Percentiles rank a stretch among this genome's conserved stretches.
phyloP scores from a whole-genome alignment of 2,888 invertebrate genomes.

The Miltochrista miniata region DNA sequence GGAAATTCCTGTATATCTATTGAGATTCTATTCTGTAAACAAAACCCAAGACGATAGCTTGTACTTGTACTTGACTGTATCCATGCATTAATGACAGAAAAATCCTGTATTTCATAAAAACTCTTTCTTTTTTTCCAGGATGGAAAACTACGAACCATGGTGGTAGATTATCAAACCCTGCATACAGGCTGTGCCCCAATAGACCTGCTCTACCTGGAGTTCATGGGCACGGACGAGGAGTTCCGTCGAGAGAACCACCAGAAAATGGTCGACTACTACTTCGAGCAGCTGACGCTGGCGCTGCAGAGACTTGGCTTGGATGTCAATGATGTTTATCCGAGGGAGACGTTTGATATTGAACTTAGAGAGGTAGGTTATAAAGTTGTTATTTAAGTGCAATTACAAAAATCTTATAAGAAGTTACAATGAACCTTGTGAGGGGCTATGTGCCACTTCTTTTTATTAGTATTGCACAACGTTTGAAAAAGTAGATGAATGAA shows the following conservation, averaged over 20 bases:
- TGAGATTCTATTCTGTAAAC: too few species aligned
- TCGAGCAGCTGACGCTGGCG: slow-evolving; percentile 36
- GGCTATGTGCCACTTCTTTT: too few species aligned
- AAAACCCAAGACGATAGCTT: too few species aligned
- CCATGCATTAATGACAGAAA: too few species aligned
- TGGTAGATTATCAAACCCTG: slow-evolving; percentile 56
- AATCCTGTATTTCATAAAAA: too few species aligned
- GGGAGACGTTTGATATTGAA: slow-evolving; percentile 46
- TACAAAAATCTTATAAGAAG: too few species aligned
- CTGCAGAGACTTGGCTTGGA: slow-evolving; percentile 39
- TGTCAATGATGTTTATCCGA: slow-evolving; percentile 44
- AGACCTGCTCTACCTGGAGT: slow-evolving; percentile 56
- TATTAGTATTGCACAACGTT: too few species aligned
- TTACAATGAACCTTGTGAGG: too few species aligned
- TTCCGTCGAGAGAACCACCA: slow-evolving; percentile 49
- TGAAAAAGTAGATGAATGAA: too few species aligned
- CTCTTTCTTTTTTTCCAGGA: slow-evolving; percentile 21
- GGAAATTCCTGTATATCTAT: too few species aligned
- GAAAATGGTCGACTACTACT: slow-evolving; percentile 47
- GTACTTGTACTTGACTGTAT: too few species aligned
- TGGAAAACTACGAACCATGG: slow-evolving; percentile 34
- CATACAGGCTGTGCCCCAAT: slow-evolving; percentile 43
- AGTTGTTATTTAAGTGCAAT: background rate
- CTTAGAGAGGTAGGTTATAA: slow-evolving; percentile 38
- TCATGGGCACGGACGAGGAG: slow-evolving; percentile 50